Percentiles rank a stretch among this genome's conserved stretches.
Evolutionary conservation across 1,140 invertebrate species (phyloP).

Genomic region (Pogonognathellus flavescens): DNA sequence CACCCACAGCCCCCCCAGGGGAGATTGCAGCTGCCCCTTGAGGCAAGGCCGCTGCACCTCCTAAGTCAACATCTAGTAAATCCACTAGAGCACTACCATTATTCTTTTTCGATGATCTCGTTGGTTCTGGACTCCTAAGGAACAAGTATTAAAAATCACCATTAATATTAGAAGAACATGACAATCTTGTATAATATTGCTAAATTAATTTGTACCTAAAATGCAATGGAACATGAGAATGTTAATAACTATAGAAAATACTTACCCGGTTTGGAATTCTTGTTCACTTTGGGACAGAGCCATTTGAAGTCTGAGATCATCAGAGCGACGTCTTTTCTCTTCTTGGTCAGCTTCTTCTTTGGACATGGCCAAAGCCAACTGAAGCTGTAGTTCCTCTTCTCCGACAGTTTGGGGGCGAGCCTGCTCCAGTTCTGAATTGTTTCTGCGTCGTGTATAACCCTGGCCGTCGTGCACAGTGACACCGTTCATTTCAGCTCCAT

Average conservation of each 20-base stretch:
- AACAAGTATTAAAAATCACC: too few species aligned
- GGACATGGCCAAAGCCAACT: conserved; percentile 97
- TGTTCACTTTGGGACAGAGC: conserved; percentile 93
- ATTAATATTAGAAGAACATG: too few species aligned
- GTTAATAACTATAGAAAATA: background rate
- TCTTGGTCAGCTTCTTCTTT: conserved; percentile 98
- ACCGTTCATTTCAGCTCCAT: conserved; percentile 48
- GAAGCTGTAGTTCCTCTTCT: conserved; percentile 97
- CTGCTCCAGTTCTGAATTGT: conserved; percentile 85
- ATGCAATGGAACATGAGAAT: conserved; percentile 12
- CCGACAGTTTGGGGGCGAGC: conserved; percentile 95
- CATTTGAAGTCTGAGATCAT: conserved; percentile 93
- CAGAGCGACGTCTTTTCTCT: conserved; percentile 90
- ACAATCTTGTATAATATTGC: too few species aligned
- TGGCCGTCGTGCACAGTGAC: conserved; percentile 3
- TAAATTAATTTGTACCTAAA: too few species aligned
- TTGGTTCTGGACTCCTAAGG: conserved; percentile 49
- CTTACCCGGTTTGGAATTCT: conserved; percentile 74
- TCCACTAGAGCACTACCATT: conserved; percentile 75
- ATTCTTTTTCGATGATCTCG: conserved; percentile 74
- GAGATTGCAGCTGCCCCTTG: conserved; percentile 69
- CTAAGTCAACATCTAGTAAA: conserved; percentile 84
- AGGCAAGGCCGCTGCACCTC: conserved; percentile 67
- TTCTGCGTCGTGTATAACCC: conserved; percentile 60
- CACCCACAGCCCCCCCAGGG: conserved; percentile 38